Evolutionary conservation across 92 coral and sea anemone species (phyloP), one percentile per base, ranked within the genome.

Genomic region (Zoanthus sociatus): DNA sequence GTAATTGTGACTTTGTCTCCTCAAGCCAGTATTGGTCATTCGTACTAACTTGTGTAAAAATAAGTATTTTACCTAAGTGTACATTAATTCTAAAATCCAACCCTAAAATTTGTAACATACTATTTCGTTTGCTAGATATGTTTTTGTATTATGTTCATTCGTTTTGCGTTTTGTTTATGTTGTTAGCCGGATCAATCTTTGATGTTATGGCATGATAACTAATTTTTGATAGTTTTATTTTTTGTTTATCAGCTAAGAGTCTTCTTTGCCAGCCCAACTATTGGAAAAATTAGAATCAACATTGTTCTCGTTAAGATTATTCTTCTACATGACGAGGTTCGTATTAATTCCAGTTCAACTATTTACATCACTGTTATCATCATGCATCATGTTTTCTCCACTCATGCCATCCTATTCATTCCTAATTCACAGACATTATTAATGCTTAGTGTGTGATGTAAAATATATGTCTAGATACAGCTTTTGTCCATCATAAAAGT

Each of bases 211-310:
- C 69, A 18, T n/a, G 1, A 63, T 63, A 63, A 17, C 32, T n/a
- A 17, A 63, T 63, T 17, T 2, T 69, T 37, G 9, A 1, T 32
- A 15, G 2, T 69, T 69, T 10, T 31, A 20, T 8, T 21, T 33
- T 53, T 77, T 53, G 53, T 30, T 15, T 5, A 5, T 44, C 56
- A 81, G 85, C 85, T 81, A 60, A 46, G 75, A 45, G 46, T 6
- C 32, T 11, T 81, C 45, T 81, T 64, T 53, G 58, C 44, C n/a
- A 70, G 64, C 26, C 85, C 85, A 46, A 60, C 85, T 17, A 63
- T 81, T 64, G 85, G 85, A 21, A 64, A 45, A 51, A 81, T 81
- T 37, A 81, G 16, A 58, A 81, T 81, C 58, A 44, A 66, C 75
- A 10, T 81, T 21, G 85, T 48, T 7, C 37, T 81, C 5, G 85